phyloP scores from a whole-genome alignment of 2,797 vertebrate genomes.

The Coendou prehensilis region DNA sequence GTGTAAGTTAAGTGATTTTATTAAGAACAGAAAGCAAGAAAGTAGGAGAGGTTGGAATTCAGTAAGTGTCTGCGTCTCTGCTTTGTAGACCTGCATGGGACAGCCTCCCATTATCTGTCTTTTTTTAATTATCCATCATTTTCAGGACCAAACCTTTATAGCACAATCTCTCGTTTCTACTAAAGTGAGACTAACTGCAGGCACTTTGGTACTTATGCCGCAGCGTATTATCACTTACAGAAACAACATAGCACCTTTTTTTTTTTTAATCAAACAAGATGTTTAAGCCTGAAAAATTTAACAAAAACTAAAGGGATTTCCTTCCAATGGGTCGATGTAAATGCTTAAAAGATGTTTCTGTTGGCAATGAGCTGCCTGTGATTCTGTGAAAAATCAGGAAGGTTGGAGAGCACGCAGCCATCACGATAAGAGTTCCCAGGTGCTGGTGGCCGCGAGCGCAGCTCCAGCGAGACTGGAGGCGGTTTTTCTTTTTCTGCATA shows the following conservation, averaged over 20 bases:
- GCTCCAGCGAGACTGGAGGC: slow-evolving; percentile 68
- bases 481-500: slow-evolving; percentile 81
- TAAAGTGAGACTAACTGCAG: slow-evolving; percentile 46
- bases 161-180: neutral
- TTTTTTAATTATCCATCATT: neutral
- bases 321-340: slow-evolving; percentile 61
- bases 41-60: neutral
- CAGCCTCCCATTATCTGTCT: neutral
- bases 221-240: slow-evolving; percentile 28
- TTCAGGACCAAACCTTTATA: neutral
- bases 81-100: neutral
- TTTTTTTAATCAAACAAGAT: slow-evolving; percentile 65
- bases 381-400: slow-evolving; percentile 75
- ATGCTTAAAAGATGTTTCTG: slow-evolving; percentile 80
- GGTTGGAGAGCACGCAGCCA: slow-evolving; percentile 73
- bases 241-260: slow-evolving; percentile 60
- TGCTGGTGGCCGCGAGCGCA: slow-evolving; percentile 72
- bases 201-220: slow-evolving; percentile 3
- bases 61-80: neutral
- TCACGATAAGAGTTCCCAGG: slow-evolving; percentile 62
- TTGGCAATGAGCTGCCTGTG: slow-evolving; percentile 70
- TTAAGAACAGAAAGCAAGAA: neutral
- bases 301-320: slow-evolving; percentile 61
- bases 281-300: slow-evolving; percentile 63
- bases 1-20: neutral